phyloP scores from a whole-genome alignment of 2,888 invertebrate species.

The Volucella bombylans region DNA sequence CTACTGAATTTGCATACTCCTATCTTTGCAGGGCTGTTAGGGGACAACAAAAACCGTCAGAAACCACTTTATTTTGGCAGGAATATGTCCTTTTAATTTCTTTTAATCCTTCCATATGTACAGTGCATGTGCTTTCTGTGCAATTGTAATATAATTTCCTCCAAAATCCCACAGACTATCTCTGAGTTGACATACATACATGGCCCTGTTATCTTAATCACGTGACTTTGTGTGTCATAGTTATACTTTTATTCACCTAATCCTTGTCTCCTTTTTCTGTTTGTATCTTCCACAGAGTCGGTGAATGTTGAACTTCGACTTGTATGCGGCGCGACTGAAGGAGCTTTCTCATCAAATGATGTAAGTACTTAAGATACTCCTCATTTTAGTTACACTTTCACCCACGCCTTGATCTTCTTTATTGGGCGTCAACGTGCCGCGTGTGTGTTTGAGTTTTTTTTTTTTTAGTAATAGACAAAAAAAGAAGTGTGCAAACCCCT shows the following conservation, averaged over 20 bases:
- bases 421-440: conserved; percentile 15
- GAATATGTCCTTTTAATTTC: background rate
- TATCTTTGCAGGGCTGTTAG: background rate
- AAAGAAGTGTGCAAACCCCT: conserved; percentile 39
- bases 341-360: conserved; percentile 62
- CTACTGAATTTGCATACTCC: background rate
- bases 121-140: conserved; percentile 27
- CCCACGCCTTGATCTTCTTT: background rate
- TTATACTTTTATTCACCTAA: conserved; percentile 44
- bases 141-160: conserved; percentile 41
- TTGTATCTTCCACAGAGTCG: conserved; percentile 30
- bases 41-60: background rate
- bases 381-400: conserved; percentile 49
- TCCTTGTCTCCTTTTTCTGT: conserved; percentile 39
- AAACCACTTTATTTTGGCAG: conserved; percentile 38
- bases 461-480: conserved; percentile 11
- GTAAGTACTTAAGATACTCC: conserved; percentile 66
- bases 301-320: conserved; percentile 69
- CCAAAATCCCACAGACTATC: conserved; percentile 25
- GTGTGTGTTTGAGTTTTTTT: conserved; percentile 30
- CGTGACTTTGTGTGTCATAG: conserved; percentile 16
- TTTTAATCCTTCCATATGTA: conserved; percentile 50
- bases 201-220: conserved; percentile 35
- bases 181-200: conserved; percentile 41
- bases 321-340: conserved; percentile 60